Evolutionary conservation across 2,888 invertebrate species (phyloP), one percentile per base, ranked within the genome.

Genomic region (Lepidochrysops patricia): DNA sequence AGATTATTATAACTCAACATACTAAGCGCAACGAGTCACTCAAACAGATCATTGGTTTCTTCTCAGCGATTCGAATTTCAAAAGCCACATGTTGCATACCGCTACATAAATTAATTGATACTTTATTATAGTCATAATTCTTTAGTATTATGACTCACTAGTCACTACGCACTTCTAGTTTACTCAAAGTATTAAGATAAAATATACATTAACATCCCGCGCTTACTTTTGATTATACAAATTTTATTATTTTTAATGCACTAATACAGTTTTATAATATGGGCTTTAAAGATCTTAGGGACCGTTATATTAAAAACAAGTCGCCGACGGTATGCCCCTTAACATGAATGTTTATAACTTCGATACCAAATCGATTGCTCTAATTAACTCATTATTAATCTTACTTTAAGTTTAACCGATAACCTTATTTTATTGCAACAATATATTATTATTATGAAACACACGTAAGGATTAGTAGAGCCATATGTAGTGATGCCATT

Each of bases 91-190:
- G 29, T 9, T 29, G 37, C 37, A 29, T 9, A 15, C 29, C 15
- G 27, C 2, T 2, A 15, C 15, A 29, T 12, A 29, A 3, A 32
- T 15, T 32, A 54, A 54, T 54, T 32, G 19, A 12, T 19, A 29
- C 29, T 54, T 54, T 19, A 32, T 13, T 3, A 9, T 43, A 54
- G 15, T 32, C 3, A 54, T 54, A 54, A 54, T 54, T 13, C 29
- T 32, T 3, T 19, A 19, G 15, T 32, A 19, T 12, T 32, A 43
- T 54, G 48, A 54, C 27, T 62, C 52, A 23, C 50, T 50, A 54
- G 23, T 62, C 52, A 23, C 50, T 50, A 27, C 49, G 19, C 43
- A 58, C 37, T 58, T 59, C 57, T 35, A 57, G 49, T 49, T 25
- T 27, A 7, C 54, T 54, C 32, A 13, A 32, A 15, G 26, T 27